These are phyloP conservation scores for Phallusia fumigata DNA, from an alignment of 23 tunicate genomes.

Conservation along the genomic window DNA sequence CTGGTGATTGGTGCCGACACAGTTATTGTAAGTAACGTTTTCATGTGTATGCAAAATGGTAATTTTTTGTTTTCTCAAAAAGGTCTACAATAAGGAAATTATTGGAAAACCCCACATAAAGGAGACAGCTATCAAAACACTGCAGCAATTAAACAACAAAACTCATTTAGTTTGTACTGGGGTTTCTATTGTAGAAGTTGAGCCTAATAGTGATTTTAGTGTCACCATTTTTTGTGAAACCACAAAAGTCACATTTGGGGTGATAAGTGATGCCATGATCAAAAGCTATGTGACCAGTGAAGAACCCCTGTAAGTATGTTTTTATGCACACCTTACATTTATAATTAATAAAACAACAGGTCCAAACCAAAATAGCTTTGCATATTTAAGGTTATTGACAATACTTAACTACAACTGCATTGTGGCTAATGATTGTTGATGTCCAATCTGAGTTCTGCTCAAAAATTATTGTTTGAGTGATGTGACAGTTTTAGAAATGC, in stretches of 20 bases:
- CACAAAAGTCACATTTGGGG: constrained; percentile 61
- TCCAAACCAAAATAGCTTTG: no score
- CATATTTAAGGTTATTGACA: no score
- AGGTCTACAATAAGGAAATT: constrained; percentile 55
- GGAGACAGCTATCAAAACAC: constrained; percentile 54
- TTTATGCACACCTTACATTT: no score
- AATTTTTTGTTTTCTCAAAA: neutral
- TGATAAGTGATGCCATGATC: constrained; percentile 35
- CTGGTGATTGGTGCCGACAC: constrained; percentile 89
- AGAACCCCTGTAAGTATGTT: constrained; percentile 80
- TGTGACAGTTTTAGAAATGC: no score
- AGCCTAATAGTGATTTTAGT: neutral
- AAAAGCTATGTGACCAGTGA: constrained; percentile 68
- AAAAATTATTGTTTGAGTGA: no score
- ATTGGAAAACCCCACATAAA: constrained; percentile 90
- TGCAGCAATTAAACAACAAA: constrained; percentile 38
- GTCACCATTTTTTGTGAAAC: constrained; percentile 49
- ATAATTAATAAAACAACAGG: no score
- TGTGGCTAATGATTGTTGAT: no score
- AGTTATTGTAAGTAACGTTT: constrained; percentile 59
- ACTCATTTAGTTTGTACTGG: constrained; percentile 78
- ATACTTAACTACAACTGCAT: no score
- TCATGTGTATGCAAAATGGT: neutral
- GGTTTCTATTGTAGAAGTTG: constrained; percentile 45
- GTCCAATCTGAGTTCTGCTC: no score